phyloP scores from a whole-genome alignment of 2,797 vertebrate species.

The Eremophila alpestris region DNA sequence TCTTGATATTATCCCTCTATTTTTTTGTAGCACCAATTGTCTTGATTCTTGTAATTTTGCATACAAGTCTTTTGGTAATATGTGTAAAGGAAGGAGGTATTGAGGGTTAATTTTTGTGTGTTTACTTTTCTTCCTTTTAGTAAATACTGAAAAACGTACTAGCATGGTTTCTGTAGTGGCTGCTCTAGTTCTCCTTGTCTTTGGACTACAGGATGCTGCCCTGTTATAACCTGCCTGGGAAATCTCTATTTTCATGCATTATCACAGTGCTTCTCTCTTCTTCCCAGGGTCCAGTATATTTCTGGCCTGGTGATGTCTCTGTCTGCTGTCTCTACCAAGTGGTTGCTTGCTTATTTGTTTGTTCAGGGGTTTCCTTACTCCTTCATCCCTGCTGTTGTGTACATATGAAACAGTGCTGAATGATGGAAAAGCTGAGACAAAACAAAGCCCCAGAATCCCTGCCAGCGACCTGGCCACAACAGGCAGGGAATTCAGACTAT shows the following conservation, averaged over 20 bases:
- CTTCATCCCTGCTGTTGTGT: neutral
- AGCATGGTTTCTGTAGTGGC: neutral
- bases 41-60: neutral
- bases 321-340: constrained; percentile 10
- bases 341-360: neutral
- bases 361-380: neutral
- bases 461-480: neutral
- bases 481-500: neutral
- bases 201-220: constrained; percentile 8
- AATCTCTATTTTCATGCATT: constrained; percentile 14
- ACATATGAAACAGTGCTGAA: neutral
- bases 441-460: neutral
- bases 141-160: neutral
- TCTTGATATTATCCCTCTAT: neutral
- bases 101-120: neutral
- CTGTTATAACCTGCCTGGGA: neutral
- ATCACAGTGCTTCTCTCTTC: neutral
- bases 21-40: neutral
- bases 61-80: neutral
- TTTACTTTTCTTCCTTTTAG: neutral
- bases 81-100: neutral
- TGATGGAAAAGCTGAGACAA: neutral
- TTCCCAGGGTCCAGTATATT: neutral
- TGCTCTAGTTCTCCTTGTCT: neutral
- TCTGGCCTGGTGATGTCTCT: constrained; percentile 50